phyloP scores from a whole-genome alignment of 2,888 invertebrate genomes.

The Archips xylosteana region DNA sequence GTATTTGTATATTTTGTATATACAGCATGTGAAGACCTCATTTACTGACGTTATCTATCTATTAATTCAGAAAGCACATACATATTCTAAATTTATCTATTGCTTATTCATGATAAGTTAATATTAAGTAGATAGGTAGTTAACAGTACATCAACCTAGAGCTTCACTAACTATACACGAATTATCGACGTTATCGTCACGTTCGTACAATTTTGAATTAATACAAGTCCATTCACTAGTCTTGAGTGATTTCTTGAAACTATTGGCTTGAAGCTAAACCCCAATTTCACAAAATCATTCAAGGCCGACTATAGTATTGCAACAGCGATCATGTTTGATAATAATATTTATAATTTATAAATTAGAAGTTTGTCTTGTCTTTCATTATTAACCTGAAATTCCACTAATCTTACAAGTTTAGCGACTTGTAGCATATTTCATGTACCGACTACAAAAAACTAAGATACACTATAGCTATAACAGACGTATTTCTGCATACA shows the following conservation, averaged over 20 bases:
- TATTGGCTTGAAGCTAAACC: neutral
- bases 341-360: conserved; percentile 19
- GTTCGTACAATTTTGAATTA: conserved; percentile 23
- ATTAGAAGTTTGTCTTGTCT: conserved; percentile 24
- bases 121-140: conserved; percentile 37
- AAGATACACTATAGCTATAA: conserved; percentile 37
- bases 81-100: conserved; percentile 39
- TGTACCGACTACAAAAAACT: conserved; percentile 30
- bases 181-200: conserved; percentile 18
- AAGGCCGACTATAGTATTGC: conserved; percentile 12
- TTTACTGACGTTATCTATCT: conserved; percentile 34
- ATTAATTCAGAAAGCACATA: conserved; percentile 31
- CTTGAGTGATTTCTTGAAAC: conserved; percentile 15
- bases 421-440: conserved; percentile 23
- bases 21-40: conserved; percentile 34
- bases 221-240: neutral
- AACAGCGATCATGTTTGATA: conserved; percentile 20
- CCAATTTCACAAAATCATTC: conserved; percentile 21
- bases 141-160: conserved; percentile 31
- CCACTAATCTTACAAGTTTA: conserved; percentile 28
- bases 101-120: conserved; percentile 29
- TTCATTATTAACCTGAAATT: conserved; percentile 3
- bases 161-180: conserved; percentile 28
- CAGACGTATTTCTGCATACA: conserved; percentile 54
- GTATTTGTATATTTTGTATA: conserved; percentile 29